Conservation (phyloP, 2,797 vertebrate genomes). For the Thunnus albacares region DNA sequence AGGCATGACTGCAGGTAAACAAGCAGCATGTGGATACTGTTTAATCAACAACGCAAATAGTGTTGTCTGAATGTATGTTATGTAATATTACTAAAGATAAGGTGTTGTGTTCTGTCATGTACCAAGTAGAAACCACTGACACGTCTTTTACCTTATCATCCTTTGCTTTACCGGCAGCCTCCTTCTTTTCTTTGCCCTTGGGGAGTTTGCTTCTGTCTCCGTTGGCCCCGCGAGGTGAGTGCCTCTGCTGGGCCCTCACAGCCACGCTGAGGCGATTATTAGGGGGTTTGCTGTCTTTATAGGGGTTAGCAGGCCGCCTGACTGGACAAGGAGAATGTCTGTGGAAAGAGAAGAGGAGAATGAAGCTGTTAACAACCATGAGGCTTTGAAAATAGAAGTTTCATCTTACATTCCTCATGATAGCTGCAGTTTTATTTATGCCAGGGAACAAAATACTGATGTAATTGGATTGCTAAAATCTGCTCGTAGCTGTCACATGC, state of each 20-base stretch:
- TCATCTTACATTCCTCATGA: not conserved
- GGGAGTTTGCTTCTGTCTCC: slow-evolving; percentile 87
- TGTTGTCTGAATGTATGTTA: slow-evolving; percentile 3
- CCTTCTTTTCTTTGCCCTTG: slow-evolving; percentile 92
- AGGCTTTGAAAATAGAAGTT: not conserved
- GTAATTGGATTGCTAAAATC: not conserved
- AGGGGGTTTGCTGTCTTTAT: slow-evolving; percentile 89
- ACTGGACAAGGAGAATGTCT: slow-evolving; percentile 92
- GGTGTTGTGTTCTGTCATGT: not conserved
- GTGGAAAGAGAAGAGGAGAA: not conserved
- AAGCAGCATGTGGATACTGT: slow-evolving; percentile 28
- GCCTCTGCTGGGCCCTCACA: slow-evolving; percentile 87
- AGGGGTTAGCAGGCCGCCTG: slow-evolving; percentile 87
- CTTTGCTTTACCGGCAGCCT: slow-evolving; percentile 87
- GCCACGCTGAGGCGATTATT: slow-evolving; percentile 88
- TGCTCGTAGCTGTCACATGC: not conserved
- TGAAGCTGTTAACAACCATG: not conserved
- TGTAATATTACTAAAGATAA: not conserved
- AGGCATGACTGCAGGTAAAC: slow-evolving; percentile 32
- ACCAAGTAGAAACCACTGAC: not conserved
- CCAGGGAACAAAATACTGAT: not conserved
- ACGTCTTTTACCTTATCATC: slow-evolving; percentile 91
- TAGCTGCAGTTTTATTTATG: not conserved
- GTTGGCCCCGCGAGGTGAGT: slow-evolving; percentile 87
- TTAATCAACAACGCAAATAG: slow-evolving; percentile 54